These are phyloP conservation scores for Eumaeus atala DNA, from an alignment of 1,140 invertebrate genomes.

Conservation along the genomic window DNA sequence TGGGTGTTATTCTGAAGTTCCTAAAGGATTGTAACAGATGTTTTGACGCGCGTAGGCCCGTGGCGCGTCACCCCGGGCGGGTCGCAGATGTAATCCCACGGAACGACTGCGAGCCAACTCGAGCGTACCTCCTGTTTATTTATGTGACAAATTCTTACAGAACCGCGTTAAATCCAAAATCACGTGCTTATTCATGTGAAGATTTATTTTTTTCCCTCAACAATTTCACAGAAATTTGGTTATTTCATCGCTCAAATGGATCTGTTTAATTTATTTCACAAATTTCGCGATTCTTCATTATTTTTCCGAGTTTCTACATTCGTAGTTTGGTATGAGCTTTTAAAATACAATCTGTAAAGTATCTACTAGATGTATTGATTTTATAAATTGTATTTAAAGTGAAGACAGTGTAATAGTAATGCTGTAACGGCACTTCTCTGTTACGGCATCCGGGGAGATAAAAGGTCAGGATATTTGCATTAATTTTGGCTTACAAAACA, in stretches of 20 bases:
- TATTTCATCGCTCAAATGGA: slow-evolving; percentile 19
- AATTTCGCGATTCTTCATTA: no score
- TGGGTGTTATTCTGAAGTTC: slow-evolving; percentile 21
- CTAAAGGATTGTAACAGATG: slow-evolving; percentile 66
- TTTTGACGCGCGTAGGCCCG: slow-evolving; percentile 60
- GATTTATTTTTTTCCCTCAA: slow-evolving; percentile 33
- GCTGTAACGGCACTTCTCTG: slow-evolving; percentile 1
- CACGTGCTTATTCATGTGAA: slow-evolving; percentile 48
- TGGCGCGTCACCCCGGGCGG: slow-evolving; percentile 36
- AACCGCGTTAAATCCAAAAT: slow-evolving; percentile 59
- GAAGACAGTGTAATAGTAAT: background rate
- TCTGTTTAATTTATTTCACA: slow-evolving; percentile 6
- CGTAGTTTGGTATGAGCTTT: no score
- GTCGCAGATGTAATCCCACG: slow-evolving; percentile 62
- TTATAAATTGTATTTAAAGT: no score
- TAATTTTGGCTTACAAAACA: slow-evolving; percentile 10
- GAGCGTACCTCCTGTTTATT: slow-evolving; percentile 66
- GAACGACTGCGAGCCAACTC: slow-evolving; percentile 64
- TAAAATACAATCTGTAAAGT: no score
- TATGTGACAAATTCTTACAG: slow-evolving; percentile 70
- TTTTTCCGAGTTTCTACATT: no score
- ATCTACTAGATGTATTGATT: no score
- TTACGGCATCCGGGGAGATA: slow-evolving; percentile 14
- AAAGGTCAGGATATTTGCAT: slow-evolving; percentile 17
- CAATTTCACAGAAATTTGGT: slow-evolving; percentile 16